These are phyloP conservation scores for Albula glossodonta DNA, from an alignment of 2,113 vertebrate genomes.

Conservation along the genomic window DNA sequence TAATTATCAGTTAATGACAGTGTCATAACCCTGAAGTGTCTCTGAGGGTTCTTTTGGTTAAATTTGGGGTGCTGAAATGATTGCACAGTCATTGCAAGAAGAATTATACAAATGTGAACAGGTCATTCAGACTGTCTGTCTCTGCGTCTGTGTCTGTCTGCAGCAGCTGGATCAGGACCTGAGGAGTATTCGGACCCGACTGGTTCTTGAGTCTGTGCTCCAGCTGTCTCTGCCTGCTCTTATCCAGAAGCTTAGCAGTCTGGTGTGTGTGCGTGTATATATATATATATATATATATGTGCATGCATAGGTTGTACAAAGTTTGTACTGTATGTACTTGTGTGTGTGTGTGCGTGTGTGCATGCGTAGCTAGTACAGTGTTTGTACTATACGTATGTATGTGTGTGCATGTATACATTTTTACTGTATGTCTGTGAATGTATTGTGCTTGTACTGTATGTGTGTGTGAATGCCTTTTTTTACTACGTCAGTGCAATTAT, in stretches of 20 bases:
- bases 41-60: too few relatives aligned
- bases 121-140: too few relatives aligned
- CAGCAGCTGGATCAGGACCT: conserved; percentile 53
- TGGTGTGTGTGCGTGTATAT: conserved; percentile 35
- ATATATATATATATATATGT: too few relatives aligned
- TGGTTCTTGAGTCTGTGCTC: conserved; percentile 21
- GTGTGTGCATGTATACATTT: not conserved
- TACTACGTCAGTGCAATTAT: too few relatives aligned
- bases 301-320: not conserved
- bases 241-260: conserved; percentile 29
- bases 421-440: too few relatives aligned
- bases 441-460: too few relatives aligned
- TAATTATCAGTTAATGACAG: not conserved
- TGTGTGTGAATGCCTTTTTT: too few relatives aligned
- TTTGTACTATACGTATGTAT: not conserved
- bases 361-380: not conserved
- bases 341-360: not conserved
- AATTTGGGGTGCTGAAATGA: too few relatives aligned
- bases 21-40: too few relatives aligned
- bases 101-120: too few relatives aligned
- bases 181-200: not conserved
- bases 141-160: not conserved
- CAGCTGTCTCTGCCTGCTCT: conserved; percentile 41
- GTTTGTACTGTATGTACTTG: not conserved
- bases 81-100: too few relatives aligned